Evolutionary conservation across 2,113 vertebrate species (phyloP).

Genomic region (Eulemur macaco): DNA sequence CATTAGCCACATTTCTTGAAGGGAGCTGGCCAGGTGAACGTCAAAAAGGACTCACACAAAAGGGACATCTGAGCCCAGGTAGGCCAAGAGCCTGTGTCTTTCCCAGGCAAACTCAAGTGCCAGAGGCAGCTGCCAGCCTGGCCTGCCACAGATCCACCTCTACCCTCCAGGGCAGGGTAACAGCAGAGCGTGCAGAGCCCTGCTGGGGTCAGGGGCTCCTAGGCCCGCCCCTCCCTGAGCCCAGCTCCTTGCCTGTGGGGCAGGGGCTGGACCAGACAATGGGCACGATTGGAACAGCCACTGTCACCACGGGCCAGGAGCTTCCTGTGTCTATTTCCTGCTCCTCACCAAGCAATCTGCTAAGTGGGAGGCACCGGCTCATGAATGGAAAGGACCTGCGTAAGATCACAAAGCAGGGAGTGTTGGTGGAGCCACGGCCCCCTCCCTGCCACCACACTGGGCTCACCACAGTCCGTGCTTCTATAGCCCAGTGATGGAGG

Average conservation of each 20-base stretch:
- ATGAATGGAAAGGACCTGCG: fast-evolving
- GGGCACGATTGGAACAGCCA: not conserved
- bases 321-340: not conserved
- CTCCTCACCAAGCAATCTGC: not conserved
- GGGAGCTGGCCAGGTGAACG: not conserved
- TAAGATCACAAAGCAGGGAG: not conserved
- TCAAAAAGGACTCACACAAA: not conserved
- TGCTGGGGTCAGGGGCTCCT: not conserved
- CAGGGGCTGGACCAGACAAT: not conserved
- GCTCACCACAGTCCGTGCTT: not conserved
- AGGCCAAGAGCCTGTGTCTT: not conserved
- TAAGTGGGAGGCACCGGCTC: not conserved
- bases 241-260: not conserved
- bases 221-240: not conserved
- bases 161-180: not conserved
- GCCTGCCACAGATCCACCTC: not conserved
- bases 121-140: not conserved
- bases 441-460: not conserved
- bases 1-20: not conserved
- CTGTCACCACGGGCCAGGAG: fast-evolving
- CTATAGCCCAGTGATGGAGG: not conserved
- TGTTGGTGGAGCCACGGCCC: not conserved
- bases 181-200: not conserved
- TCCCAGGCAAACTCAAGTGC: not conserved
- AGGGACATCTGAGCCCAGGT: not conserved